These are phyloP conservation scores for Phoenicopterus ruber DNA, from an alignment of 2,113 vertebrate species.

Conservation along the genomic window DNA sequence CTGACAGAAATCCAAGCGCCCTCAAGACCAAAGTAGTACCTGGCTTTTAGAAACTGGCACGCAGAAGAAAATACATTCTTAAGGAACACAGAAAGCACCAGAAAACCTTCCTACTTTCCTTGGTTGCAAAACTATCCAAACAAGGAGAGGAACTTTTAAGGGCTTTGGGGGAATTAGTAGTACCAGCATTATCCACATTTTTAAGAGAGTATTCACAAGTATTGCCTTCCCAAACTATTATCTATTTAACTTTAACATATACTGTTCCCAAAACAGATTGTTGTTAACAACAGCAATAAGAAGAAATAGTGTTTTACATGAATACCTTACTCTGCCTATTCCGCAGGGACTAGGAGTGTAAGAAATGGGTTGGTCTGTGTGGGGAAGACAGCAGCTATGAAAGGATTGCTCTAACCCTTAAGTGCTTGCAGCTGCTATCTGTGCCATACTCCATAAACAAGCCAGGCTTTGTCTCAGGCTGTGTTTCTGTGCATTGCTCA, in stretches of 20 bases:
- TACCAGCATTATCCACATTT: not conserved
- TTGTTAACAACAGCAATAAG: not conserved
- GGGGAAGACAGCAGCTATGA: not conserved
- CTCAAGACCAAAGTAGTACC: not conserved
- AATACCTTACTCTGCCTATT: not conserved
- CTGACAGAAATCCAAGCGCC: not conserved
- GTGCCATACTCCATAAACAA: constrained; percentile 33
- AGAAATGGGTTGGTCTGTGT: not conserved
- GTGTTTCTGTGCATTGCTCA: not conserved
- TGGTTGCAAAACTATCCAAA: not conserved
- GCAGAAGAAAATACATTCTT: not conserved
- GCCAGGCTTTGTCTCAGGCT: constrained; percentile 48
- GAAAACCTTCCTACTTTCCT: not conserved
- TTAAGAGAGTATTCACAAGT: not conserved
- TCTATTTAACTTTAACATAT: not conserved
- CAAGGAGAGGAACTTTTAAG: not conserved
- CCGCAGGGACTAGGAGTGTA: not conserved
- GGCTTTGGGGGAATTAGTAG: not conserved
- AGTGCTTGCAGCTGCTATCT: constrained; percentile 65
- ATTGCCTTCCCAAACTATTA: not conserved
- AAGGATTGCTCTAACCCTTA: constrained; percentile 13
- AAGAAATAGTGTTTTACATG: not conserved
- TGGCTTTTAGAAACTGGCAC: not conserved
- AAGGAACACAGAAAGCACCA: not conserved
- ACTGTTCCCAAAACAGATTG: not conserved